Evolutionary conservation across 2,888 invertebrate species (phyloP), one percentile per base, ranked within the genome.

Genomic region (Orchesella flavescens): DNA sequence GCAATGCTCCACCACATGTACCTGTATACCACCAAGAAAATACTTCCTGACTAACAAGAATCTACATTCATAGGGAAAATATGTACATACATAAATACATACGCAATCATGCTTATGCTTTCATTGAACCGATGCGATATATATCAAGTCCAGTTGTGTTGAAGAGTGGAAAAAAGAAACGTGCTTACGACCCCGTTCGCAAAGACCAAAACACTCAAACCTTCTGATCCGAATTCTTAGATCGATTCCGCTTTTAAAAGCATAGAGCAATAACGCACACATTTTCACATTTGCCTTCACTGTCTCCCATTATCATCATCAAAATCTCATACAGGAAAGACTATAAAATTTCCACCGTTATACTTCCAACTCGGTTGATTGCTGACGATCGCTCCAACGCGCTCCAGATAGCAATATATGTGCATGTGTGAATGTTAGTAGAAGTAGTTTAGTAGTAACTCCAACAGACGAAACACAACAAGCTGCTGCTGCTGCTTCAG

Each of bases 11-110:
- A 34, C 34, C 7, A 34, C 34, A 34, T 7, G 7, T 2, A 34
- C 2, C 3, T 4, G 3, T 7, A 34, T 34, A 34, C 34, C 34
- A 7, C 34, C 3, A 34, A 34, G 34, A 34, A 66, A 69, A 69
- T 15, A 69, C 69, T 34, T 34, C 7, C 21, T 53, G 23, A 55
- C 71, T 71, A 71, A 71, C 34, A 71, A 71, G 53, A 71, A 34
- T 57, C 34, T 49, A 66, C 43, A 66, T 43, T 66, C n/a, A 43
- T 44, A n/a, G n/a, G n/a, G n/a, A n/a, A n/a, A n/a, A n/a, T n/a
- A n/a, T n/a, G n/a, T n/a, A 34, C 34, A 34, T 34, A 4, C 7
- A 34, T 34, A 34, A 4, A 34, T 34, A 34, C 34, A 34, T 53
- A 5, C 17, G 15, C 17, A 53, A 53, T 13, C 53, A 53, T 13